Conservation (phyloP, 1,140 invertebrate species). For the Riptortus pedestris region DNA sequence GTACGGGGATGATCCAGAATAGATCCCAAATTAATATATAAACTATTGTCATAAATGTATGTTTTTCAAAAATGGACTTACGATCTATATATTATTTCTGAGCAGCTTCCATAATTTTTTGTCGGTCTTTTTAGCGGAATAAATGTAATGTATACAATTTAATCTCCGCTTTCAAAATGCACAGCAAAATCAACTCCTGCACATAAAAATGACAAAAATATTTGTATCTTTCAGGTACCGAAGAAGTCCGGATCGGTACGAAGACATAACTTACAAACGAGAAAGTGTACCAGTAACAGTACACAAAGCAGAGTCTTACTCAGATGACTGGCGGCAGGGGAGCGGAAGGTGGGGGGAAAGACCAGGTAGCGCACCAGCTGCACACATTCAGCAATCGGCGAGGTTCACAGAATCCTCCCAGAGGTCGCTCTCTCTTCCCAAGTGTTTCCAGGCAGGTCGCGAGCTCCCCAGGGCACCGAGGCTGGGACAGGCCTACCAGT, state of each 20-base stretch:
- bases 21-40: no score
- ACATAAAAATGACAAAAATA: no score
- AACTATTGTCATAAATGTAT: no score
- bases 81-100: no score
- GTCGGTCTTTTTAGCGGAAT: no score
- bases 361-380: conserved; percentile 45
- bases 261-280: conserved; percentile 19
- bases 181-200: no score
- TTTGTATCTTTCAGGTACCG: no score
- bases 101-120: no score
- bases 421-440: conserved; percentile 50
- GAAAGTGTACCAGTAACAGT: conserved; percentile 17
- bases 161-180: no score
- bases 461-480: conserved; percentile 30
- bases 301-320: conserved; percentile 32
- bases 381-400: conserved; percentile 29
- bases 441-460: conserved; percentile 41
- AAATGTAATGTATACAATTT: no score
- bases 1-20: no score
- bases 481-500: not conserved
- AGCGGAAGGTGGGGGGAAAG: conserved; percentile 30
- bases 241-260: conserved; percentile 24
- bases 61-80: no score
- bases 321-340: conserved; percentile 33
- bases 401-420: conserved; percentile 36